Evolutionary conservation across 2,888 invertebrate genomes (phyloP).

Genomic region (Calliphora vomitoria): DNA sequence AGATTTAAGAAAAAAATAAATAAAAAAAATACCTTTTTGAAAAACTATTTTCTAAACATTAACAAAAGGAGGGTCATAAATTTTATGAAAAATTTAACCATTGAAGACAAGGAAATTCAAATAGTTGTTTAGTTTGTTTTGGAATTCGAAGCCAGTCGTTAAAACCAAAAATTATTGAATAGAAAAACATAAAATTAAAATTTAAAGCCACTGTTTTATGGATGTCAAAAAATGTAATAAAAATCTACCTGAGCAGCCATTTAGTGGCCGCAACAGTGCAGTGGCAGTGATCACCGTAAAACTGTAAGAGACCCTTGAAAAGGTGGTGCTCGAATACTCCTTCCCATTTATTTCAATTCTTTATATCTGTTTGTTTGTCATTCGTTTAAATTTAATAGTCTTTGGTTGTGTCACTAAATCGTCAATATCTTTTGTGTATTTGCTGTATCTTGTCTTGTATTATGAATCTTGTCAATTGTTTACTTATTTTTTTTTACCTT

Average conservation of each 20-base stretch:
- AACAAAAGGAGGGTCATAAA: constrained; percentile 8
- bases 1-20: constrained; percentile 42
- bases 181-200: constrained; percentile 58
- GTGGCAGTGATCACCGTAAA: background rate
- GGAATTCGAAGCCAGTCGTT: background rate
- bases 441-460: constrained; percentile 1
- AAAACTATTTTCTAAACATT: background rate
- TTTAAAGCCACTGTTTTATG: constrained; percentile 67
- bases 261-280: constrained; percentile 32
- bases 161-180: constrained; percentile 37
- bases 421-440: constrained; percentile 59
- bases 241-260: constrained; percentile 53
- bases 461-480: constrained; percentile 16
- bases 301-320: background rate
- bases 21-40: constrained; percentile 16
- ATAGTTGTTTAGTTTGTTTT: background rate
- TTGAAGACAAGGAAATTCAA: constrained; percentile 5
- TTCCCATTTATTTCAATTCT: background rate
- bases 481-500: constrained; percentile 10
- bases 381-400: constrained; percentile 17
- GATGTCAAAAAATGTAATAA: constrained; percentile 44
- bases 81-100: background rate
- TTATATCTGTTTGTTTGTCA: background rate
- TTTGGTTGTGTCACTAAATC: constrained; percentile 62
- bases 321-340: constrained; percentile 12